These are phyloP conservation scores for Ecliptopera silaceata DNA, from an alignment of 2,888 invertebrate genomes.

Conservation along the genomic window DNA sequence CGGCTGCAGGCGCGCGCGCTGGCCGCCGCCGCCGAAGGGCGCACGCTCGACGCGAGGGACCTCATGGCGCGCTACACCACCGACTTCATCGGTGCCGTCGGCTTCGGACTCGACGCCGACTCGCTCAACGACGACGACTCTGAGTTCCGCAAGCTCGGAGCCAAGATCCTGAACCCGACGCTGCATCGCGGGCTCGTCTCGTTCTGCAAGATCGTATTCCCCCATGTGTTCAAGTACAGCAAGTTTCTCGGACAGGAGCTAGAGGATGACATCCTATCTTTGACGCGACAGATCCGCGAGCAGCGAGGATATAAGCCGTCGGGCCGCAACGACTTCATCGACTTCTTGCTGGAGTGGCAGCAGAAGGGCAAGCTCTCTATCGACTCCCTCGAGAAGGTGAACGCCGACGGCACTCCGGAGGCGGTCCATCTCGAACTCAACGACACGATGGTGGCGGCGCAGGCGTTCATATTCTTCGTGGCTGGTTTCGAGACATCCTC, in stretches of 20 bases:
- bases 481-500: conserved; percentile 79
- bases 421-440: conserved; percentile 49
- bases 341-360: conserved; percentile 54
- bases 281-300: conserved; percentile 22
- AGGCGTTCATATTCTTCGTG: conserved; percentile 65
- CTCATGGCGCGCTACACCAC: conserved; percentile 66
- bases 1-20: conserved; percentile 49
- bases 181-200: conserved; percentile 35
- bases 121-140: conserved; percentile 58
- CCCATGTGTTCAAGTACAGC: conserved; percentile 45
- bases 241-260: conserved; percentile 46
- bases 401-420: conserved; percentile 48
- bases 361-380: conserved; percentile 47
- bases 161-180: conserved; percentile 47
- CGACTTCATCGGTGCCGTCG: conserved; percentile 65
- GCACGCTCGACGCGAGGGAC: conserved; percentile 54
- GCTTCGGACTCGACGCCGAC: conserved; percentile 62
- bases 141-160: conserved; percentile 54
- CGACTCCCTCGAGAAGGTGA: conserved; percentile 48
- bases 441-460: conserved; percentile 53
- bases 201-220: conserved; percentile 52
- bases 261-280: conserved; percentile 44
- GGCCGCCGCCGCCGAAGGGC: conserved; percentile 39
- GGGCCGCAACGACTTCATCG: conserved; percentile 57
- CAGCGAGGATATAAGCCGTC: conserved; percentile 52